Base-by-base conservation (phyloP, 2,113 vertebrate species). In the Tamias sibiricus region DNA sequence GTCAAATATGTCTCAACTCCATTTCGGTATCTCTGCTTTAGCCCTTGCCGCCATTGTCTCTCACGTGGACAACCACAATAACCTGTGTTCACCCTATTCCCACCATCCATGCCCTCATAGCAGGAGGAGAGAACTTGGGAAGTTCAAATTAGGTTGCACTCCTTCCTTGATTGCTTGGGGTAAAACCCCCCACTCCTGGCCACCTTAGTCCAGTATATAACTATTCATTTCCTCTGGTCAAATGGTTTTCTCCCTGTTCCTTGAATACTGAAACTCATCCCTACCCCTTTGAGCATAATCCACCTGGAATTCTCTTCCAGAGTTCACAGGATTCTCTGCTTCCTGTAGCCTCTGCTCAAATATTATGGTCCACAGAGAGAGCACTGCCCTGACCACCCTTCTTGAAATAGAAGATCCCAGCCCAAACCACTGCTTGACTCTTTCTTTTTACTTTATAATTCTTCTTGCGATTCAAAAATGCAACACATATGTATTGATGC, bases 31-130 rank as follows among this genome's bases (percentile, higher is more conserved):
- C 24, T 69, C 83, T 64, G 6, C 68, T 13, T 20, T 1, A 49
- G 40, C 28, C 28, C 22, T 4, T 0, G 6, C 8, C 20, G 16
- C 57, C 28, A 1, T 9, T 0, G 0, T n/a, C 62, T 19, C 32
- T 54, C 77, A 13, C 0, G 0, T 12, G n/a, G 42, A 66, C 14
- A 2, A 3, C 28, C 5, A 7, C 4, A 8, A 3, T 16, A 24
- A 35, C 68, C 30, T 59, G 42, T 49, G 19, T 59, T 49, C 24
- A 37, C 66, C n/a, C 11, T 13, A 4, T 19, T 35, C 24, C 24
- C 16, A 83, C 54, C 16, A 47, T 3, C 5, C 24, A 8, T 0
- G 4, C 4, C 24, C 37, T 92, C 40, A 19, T 4, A 20, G 64
- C 28, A 52, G 24, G 35, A 49, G 79, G 35, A 28, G 9, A 80